Evolutionary conservation across 2,888 invertebrate genomes (phyloP), one percentile per base, ranked within the genome.

Genomic region (Acronicta aceris): DNA sequence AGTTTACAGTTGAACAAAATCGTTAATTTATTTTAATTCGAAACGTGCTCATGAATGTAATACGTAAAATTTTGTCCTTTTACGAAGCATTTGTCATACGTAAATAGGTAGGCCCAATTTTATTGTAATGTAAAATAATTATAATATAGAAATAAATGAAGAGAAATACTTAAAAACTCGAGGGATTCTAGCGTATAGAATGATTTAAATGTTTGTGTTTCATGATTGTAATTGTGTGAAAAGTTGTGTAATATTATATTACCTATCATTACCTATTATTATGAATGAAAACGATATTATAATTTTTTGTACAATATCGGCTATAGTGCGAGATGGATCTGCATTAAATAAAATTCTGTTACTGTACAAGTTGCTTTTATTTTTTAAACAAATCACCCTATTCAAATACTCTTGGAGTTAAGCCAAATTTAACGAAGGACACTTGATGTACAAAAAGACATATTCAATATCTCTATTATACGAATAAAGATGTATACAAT

Each of bases 301-400:
- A 86, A 91, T 93, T 93, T 88, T 94, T 94, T 94, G 94, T 94
- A 94, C 93, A 93, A 93, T 93, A 93, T 93, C 91, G 89, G 93
- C 94, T 93, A 91, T 86, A 93, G 91, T 92, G 89, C 92, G 84
- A 92, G 82, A 92, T 90, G 92, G 86, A 93, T 90, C 89, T 92
- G 92, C 94, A 94, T 94, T 90, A 89, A 94, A 94, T 94, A 94
- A 94, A 94, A 93, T 93, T 94, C 94, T 94, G 94, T 94, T 94
- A 94, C 94, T 91, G 91, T 93, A 94, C 75, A 66, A 53, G 58
- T 69, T 79, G 76, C 69, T 88, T 85, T 86, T 88, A 82, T 88
- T 87, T 83, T 63, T 56, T 52, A 50, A 8, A 41, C 15, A 52
- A 50, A 45, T 41, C 54, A 47, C 57, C 49, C 47, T 12, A 33